These are phyloP conservation scores for Meloidogyne hapla DNA, from an alignment of 1,140 invertebrate genomes.

Conservation along the genomic window DNA sequence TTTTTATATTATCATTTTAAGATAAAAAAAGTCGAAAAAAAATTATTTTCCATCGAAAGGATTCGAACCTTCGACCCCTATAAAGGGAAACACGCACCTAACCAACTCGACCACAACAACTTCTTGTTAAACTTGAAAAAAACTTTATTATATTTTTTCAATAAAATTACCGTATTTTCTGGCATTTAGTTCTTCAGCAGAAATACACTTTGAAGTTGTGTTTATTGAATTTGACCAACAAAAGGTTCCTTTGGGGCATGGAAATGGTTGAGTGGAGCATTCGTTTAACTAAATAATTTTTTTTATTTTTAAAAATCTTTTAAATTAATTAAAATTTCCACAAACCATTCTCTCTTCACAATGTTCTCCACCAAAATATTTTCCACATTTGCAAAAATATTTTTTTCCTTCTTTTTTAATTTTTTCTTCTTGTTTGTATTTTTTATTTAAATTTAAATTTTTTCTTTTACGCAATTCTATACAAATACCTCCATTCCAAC, in stretches of 20 bases:
- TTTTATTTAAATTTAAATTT: background rate
- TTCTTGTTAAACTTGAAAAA: background rate
- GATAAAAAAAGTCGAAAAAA: background rate
- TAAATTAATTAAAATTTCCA: background rate
- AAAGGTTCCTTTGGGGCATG: background rate
- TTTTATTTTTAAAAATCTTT: background rate
- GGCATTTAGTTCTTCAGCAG: background rate
- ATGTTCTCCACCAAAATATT: constrained; percentile 18
- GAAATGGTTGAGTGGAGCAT: background rate
- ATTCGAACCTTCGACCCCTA: background rate
- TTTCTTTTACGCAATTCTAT: constrained; percentile 8
- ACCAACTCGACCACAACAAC: background rate
- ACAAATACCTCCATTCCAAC: constrained; percentile 27
- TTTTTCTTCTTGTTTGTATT: constrained; percentile 2
- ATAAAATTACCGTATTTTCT: background rate
- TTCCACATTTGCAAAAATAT: constrained; percentile 14
- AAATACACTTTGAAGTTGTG: background rate
- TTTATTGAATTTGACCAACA: background rate
- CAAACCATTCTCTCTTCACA: constrained; percentile 3
- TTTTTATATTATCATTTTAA: background rate
- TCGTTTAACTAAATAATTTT: background rate
- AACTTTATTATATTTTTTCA: background rate
- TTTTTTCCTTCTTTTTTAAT: background rate
- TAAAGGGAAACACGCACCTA: background rate
- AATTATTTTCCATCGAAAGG: background rate